These are phyloP conservation scores for Romanogobio albipinnatus DNA, from an alignment of 2,113 vertebrate genomes.

Conservation along the genomic window DNA sequence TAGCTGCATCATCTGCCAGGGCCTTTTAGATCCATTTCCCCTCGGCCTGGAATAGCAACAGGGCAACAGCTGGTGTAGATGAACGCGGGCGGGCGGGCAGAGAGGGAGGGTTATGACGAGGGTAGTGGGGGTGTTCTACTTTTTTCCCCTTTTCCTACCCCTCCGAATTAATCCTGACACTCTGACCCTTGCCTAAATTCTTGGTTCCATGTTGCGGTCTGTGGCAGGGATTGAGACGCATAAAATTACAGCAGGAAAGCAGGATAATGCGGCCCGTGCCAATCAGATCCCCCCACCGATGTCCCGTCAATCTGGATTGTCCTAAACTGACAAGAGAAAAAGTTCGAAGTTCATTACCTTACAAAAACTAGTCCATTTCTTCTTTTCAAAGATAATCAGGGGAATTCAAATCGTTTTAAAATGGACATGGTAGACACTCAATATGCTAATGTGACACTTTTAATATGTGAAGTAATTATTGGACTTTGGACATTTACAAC, in stretches of 20 bases:
- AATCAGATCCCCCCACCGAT: neutral
- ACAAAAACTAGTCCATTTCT: neutral
- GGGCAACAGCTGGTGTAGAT: conserved; percentile 52
- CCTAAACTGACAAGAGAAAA: conserved; percentile 31
- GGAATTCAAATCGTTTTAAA: neutral
- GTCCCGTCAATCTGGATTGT: conserved; percentile 30
- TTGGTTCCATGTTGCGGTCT: conserved; percentile 19
- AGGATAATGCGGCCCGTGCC: neutral
- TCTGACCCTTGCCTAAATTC: conserved; percentile 51
- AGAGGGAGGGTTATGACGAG: conserved; percentile 7
- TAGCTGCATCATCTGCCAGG: conserved; percentile 54
- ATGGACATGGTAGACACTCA: neutral
- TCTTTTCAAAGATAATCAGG: neutral
- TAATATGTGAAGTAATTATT: neutral
- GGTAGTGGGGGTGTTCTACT: neutral
- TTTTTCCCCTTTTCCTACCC: neutral
- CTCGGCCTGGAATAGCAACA: conserved; percentile 48
- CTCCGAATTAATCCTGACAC: conserved; percentile 53
- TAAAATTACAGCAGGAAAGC: conserved; percentile 31
- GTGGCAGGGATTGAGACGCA: conserved; percentile 3
- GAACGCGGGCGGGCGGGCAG: conserved; percentile 3
- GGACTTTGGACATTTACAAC: neutral
- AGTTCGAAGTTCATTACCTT: conserved; percentile 42
- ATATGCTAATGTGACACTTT: neutral
- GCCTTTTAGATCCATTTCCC: conserved; percentile 54